phyloP scores from a whole-genome alignment of 2,797 vertebrate species.

The Gymnoscopelus braueri region DNA sequence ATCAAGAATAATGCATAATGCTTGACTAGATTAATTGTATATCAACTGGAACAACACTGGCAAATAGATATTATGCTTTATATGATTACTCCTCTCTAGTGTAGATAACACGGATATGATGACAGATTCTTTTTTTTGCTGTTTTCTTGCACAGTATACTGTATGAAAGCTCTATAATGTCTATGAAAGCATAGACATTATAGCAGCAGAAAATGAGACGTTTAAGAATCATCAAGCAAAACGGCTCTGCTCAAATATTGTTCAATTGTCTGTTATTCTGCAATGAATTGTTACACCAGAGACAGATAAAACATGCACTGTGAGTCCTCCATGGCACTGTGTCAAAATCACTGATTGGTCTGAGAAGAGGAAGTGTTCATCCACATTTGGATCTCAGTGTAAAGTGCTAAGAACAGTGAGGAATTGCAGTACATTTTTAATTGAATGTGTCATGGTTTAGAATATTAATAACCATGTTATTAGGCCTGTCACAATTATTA shows the following conservation, averaged over 20 bases:
- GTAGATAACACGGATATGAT: constrained; percentile 18
- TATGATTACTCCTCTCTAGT: constrained; percentile 16
- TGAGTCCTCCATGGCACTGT: not conserved
- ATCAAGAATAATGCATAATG: constrained; percentile 33
- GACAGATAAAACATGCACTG: not conserved
- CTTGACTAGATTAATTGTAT: constrained; percentile 37
- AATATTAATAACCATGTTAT: no score
- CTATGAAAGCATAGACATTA: not conserved
- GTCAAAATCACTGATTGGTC: not conserved
- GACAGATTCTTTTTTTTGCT: not conserved
- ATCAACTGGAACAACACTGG: constrained; percentile 5
- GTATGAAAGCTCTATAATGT: no score
- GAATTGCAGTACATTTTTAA: not conserved
- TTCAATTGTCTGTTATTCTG: no score
- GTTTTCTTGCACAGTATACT: not conserved
- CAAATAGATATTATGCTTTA: constrained; percentile 18
- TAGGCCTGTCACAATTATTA: no score
- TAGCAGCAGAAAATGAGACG: no score
- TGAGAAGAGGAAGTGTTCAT: no score
- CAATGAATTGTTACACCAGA: no score
- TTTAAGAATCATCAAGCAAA: no score
- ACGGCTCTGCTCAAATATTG: no score
- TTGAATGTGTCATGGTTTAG: no score
- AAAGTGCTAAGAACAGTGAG: not conserved
- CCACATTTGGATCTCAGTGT: not conserved